Evolutionary conservation across 2,113 vertebrate species (phyloP).

Genomic region (Tinamus guttatus): DNA sequence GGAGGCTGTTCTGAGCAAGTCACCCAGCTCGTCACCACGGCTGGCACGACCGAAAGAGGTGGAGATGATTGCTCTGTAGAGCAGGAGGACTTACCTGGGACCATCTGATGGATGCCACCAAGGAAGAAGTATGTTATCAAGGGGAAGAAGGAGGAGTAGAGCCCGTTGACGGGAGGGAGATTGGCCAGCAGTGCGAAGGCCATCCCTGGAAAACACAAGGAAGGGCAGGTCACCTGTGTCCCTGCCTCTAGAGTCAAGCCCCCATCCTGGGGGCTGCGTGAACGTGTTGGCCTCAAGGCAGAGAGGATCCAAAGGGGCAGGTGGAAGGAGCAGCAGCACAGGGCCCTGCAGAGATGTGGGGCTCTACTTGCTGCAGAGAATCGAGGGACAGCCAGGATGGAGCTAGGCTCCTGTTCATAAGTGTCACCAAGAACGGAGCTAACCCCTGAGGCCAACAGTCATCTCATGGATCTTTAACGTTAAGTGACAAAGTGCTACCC

Average conservation of each 20-base stretch:
- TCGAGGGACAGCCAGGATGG: accelerated
- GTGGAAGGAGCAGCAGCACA: background rate
- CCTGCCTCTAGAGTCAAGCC: background rate
- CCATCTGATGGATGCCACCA: slow-evolving; percentile 92
- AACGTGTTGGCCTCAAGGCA: too few species aligned
- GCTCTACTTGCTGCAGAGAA: background rate
- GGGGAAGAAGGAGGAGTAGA: slow-evolving; percentile 95
- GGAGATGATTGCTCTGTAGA: background rate
- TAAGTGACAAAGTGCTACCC: accelerated
- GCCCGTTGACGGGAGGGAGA: slow-evolving; percentile 91
- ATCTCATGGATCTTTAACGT: background rate
- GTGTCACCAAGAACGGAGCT: background rate
- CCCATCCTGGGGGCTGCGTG: background rate
- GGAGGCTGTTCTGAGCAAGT: background rate
- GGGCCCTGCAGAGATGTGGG: too few species aligned
- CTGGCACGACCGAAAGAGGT: accelerated
- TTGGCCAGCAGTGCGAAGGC: slow-evolving; percentile 92
- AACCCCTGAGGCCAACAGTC: background rate
- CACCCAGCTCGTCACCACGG: background rate
- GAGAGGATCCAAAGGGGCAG: too few species aligned
- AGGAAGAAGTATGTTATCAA: slow-evolving; percentile 90
- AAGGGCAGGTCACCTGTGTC: background rate
- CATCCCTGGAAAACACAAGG: slow-evolving; percentile 82
- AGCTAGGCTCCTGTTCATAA: background rate
- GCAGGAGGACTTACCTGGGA: slow-evolving; percentile 84